Conservation (phyloP, 2,797 vertebrate species). For the Leuciscus waleckii region DNA sequence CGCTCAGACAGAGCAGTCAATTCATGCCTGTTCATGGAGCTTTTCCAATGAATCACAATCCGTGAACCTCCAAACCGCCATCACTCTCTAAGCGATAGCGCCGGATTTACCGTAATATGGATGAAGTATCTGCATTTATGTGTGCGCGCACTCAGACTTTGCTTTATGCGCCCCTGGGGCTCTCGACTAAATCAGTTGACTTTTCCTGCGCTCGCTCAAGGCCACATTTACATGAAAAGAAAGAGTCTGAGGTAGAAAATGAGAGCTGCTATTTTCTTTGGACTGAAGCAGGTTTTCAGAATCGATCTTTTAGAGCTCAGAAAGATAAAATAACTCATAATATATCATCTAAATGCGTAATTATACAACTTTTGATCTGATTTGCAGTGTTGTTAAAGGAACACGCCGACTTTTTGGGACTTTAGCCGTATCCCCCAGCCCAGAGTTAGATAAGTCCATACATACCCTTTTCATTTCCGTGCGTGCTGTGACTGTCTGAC, state of each 20-base stretch:
- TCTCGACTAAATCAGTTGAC: slow-evolving; percentile 65
- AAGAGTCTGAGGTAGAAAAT: not conserved
- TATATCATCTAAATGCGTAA: not conserved
- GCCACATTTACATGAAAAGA: slow-evolving; percentile 56
- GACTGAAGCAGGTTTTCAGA: not conserved
- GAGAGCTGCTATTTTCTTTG: not conserved
- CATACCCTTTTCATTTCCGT: too few relatives aligned
- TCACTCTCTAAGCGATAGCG: not conserved
- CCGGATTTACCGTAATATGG: slow-evolving; percentile 3
- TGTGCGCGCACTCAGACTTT: not conserved
- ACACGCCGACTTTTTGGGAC: too few relatives aligned
- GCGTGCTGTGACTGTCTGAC: too few relatives aligned
- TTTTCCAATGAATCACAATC: slow-evolving; percentile 1
- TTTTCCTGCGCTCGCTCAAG: slow-evolving; percentile 66
- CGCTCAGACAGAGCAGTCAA: not conserved
- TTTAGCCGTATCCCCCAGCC: too few relatives aligned
- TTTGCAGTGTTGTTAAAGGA: not conserved
- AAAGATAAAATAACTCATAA: not conserved
- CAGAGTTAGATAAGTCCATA: too few relatives aligned
- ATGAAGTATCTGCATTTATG: not conserved
- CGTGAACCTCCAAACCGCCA: not conserved
- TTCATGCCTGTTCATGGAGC: not conserved
- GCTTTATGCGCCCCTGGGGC: slow-evolving; percentile 55
- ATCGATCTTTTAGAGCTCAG: not conserved
- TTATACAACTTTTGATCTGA: not conserved